Evolutionary conservation across 2,888 invertebrate genomes (phyloP), one percentile per base, ranked within the genome.

Genomic region (Parascotia fuliginaria): DNA sequence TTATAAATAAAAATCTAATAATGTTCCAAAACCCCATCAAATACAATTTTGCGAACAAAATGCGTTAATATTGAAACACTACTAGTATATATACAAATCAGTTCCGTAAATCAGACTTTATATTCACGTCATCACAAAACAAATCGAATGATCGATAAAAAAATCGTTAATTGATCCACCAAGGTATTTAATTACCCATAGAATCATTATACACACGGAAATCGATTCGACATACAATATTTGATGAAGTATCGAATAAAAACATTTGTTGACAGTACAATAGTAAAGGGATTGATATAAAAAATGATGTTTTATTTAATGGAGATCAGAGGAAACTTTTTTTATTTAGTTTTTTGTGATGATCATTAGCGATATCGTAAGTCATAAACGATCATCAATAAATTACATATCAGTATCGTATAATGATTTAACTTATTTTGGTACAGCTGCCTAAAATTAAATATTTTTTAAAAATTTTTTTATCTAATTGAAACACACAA

Each of bases 111-210:
- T 62, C 49, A 76, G 43, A 75, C 75, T 81, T 79, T 73, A 60
- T 54, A 22, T 73, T 75, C 79, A 75, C 70, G 71, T 60, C 56
- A 63, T 65, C 70, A 68, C 75, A 73, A 77, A 71, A 71, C 57
- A 54, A 55, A 67, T 63, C 58, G 69, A 53, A 46, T 51, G 45
- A 63, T 65, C 52, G 42, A 60, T 56, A 54, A 65, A 81, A 76
- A 81, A 81, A 73, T 50, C 33, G 46, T 69, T 82, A 83, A 83
- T 83, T 81, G 83, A 81, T 70, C 65, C 56, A 73, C 76, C 70
- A 73, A 68, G 52, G 60, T 51, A 38, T 56, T 64, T 77, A 75
- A 81, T 83, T 73, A 76, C 55, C 44, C 55, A 68, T 69, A 64
- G 65, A 58, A 62, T 56, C 44, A 56, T 57, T 59, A 63, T 49